Base-by-base conservation (phyloP, 2,797 vertebrate genomes). In the Eulemur rubriventer region DNA sequence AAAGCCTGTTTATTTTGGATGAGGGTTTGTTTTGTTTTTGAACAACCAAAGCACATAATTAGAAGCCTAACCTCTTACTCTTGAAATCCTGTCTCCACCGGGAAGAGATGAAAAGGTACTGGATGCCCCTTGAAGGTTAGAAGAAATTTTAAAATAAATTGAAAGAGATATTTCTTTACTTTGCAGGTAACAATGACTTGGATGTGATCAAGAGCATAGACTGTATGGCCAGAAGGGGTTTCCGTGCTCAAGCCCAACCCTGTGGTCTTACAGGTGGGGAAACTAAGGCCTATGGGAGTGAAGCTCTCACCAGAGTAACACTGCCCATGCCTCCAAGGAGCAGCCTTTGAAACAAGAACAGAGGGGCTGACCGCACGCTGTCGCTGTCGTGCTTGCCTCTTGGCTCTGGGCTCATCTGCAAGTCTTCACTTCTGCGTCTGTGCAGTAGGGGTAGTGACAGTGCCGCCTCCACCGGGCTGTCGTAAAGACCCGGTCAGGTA, bases 1-100 rank as follows among this genome's bases (percentile, higher is more conserved):
- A 79, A 73, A 87, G 89, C 80, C 94, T 95, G 93, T 91, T 95
- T 95, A 63, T 79, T 96, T 94, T 69, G 89, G 94, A 85, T 35
- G 91, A 91, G 89, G 76, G 80, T 93, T 87, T 90, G 96, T 96
- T 97, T 88, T 87, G 80, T 84, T 89, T 96, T 88, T 93, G 72
- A 95, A 86, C 61, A 88, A 97, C 87, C 94, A 85, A 87, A 94
- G 96, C 73, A 87, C 83, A 61, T 95, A 87, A 97, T 93, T 89
- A 95, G 94, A 84, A 67, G 33, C n/a, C 59, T 95, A 33, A 55
- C 91, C 95, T 94, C 84, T 89, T 46, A 5, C 86, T 92, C 79
- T 70, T 14, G 78, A 95, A 93, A 88, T 30, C 85, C 95, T 69
- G 91, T 89, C 96, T 96, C 96, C 83, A 4, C 70, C 0, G 52